Evolutionary conservation across 2,888 invertebrate genomes (phyloP).

Genomic region (Tortricodes alternella): DNA sequence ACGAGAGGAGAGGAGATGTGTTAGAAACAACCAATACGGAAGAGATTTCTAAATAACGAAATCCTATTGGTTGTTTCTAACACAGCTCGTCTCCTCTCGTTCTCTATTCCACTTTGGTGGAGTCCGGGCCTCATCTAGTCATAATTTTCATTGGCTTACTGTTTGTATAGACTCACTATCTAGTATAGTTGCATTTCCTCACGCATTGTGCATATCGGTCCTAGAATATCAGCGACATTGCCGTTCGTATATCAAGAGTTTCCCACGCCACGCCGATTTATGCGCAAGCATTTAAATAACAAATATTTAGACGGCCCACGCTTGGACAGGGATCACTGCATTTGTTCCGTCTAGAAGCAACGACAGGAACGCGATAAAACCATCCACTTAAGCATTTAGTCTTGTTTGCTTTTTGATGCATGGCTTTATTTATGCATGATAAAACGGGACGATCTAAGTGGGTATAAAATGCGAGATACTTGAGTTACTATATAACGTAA

Average conservation of each 20-base stretch:
- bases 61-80: too few species aligned
- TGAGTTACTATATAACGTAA: too few species aligned
- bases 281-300: conserved; percentile 24
- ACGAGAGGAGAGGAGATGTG: too few species aligned
- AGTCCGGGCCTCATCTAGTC: too few species aligned
- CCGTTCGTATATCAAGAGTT: conserved; percentile 24
- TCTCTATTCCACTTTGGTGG: too few species aligned
- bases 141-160: too few species aligned
- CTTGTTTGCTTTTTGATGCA: neutral
- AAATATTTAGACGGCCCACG: conserved; percentile 17
- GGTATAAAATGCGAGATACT: too few species aligned
- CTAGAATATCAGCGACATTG: conserved; percentile 16
- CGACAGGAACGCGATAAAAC: neutral
- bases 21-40: too few species aligned
- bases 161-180: neutral
- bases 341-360: neutral
- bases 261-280: conserved; percentile 22
- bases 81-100: too few species aligned
- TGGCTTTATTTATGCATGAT: neutral
- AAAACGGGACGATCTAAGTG: too few species aligned
- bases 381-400: neutral
- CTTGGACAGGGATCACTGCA: neutral
- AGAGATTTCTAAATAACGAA: too few species aligned
- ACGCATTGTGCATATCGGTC: conserved; percentile 24
- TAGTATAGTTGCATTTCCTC: neutral